A percentile compares a stretch with the other conserved stretches of the same genome.
Evolutionary conservation across 1,140 invertebrate genomes (phyloP).

Genomic region (Glomeris maerens): DNA sequence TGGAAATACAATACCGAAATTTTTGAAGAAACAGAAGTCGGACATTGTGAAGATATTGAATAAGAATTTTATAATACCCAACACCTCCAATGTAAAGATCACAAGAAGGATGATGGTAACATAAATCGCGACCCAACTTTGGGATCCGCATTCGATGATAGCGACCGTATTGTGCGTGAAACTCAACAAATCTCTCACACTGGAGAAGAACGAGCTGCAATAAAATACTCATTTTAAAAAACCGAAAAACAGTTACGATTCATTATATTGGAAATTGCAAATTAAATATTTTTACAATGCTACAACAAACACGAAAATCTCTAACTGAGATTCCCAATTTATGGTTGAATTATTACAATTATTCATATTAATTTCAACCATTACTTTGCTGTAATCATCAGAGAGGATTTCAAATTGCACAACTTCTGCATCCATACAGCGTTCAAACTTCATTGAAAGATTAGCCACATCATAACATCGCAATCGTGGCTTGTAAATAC

Average conservation of each 20-base stretch:
- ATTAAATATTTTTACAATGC: too few species aligned
- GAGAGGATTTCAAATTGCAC: conserved; percentile 71
- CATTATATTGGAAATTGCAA: too few species aligned
- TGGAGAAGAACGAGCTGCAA: conserved; percentile 41
- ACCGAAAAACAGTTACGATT: too few species aligned
- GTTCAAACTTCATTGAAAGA: conserved; percentile 94
- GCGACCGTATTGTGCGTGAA: conserved; percentile 81
- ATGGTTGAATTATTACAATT: too few species aligned
- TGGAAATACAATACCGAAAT: conserved; percentile 1
- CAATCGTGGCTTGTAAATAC: conserved; percentile 90
- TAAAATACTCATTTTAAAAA: too few species aligned
- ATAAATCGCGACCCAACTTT: conserved; percentile 85
- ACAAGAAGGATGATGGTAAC: conserved; percentile 76
- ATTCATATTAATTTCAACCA: not conserved
- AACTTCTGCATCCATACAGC: conserved; percentile 93
- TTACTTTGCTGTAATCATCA: conserved; percentile 78
- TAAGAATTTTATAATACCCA: conserved; percentile 40
- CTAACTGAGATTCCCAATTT: too few species aligned
- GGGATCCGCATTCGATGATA: conserved; percentile 87
- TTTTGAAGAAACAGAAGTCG: not conserved
- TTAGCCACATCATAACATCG: conserved; percentile 94
- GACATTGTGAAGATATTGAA: not conserved
- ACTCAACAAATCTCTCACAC: conserved; percentile 70
- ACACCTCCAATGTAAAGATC: conserved; percentile 84
- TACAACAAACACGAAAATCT: too few species aligned